Base-by-base conservation (phyloP, 2,888 invertebrate species). In the Phortica magna region DNA sequence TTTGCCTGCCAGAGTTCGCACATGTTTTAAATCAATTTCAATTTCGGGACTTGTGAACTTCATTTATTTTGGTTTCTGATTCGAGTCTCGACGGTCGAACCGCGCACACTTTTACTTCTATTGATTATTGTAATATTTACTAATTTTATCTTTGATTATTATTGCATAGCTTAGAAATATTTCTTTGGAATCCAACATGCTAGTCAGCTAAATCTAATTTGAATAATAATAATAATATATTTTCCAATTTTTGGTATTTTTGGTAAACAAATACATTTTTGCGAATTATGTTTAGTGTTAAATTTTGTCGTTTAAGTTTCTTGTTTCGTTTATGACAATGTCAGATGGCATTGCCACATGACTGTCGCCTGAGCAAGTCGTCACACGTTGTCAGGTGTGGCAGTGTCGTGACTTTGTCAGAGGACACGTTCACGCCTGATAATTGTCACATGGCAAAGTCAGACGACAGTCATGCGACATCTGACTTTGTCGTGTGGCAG, bases 51-150 rank as follows among this genome's bases (percentile, higher is more conserved):
- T 85, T 75, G 77, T 72, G 70, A 77, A 65, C 31, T 1, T 1
- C 39, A 61, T 22, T 9, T 19, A 17, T 61, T 10, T 17, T 61
- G 74, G 53, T 75, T 84, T 31, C 5, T 31, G 3, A 31, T 39
- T 80, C 83, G 83, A 85, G 88, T 85, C 88, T 81, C 81, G 82
- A 85, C 85, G 85, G 85, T 85, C 88, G 88, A 85, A 85, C 85
- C 85, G 88, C 85, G 82, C 84, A 83, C 78, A 83, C 68, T 41
- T 70, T 65, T n/a, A 65, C 39, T 39, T 22, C 55, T 17, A 55
- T 55, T 55, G 19, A 22, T 22, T 61, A 61, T 61, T 59, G 19
- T 59, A 7, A 17, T 9, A 59, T 59, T 59, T 59, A 19, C 0
- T 59, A 12, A 59, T 59, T 59, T 59, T 5, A 59, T 59, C 9